These are phyloP conservation scores for Pardosa pseudoannulata DNA, from an alignment of 2,888 invertebrate genomes.

Conservation along the genomic window DNA sequence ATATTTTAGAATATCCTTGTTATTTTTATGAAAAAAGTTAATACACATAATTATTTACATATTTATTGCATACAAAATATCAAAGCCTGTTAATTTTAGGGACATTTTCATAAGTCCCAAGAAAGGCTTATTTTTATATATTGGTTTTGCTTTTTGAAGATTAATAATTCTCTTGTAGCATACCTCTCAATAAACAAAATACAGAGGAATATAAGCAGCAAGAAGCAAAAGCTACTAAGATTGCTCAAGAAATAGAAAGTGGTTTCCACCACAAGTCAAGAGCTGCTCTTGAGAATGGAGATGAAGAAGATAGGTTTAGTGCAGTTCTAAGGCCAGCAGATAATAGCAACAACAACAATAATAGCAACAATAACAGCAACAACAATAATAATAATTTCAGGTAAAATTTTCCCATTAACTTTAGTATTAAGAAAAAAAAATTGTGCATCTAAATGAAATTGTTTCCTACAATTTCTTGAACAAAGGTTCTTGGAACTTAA, in stretches of 20 bases:
- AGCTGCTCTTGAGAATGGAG: constrained; percentile 84
- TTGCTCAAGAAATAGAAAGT: constrained; percentile 95
- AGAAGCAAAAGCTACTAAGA: constrained; percentile 90
- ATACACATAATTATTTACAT: too few species aligned
- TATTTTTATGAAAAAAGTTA: too few species aligned
- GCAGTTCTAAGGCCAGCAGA: constrained; percentile 83
- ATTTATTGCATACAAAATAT: too few species aligned
- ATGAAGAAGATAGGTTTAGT: constrained; percentile 89
- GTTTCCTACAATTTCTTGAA: too few species aligned
- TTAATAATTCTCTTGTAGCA: constrained; percentile 74
- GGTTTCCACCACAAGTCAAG: constrained; percentile 89
- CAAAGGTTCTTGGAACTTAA: too few species aligned
- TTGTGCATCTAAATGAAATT: too few species aligned
- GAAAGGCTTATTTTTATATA: too few species aligned
- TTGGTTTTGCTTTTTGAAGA: not conserved
- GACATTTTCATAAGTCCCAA: too few species aligned
- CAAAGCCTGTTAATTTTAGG: too few species aligned
- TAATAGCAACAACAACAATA: constrained; percentile 22
- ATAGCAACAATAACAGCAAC: constrained; percentile 14
- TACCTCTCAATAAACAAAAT: constrained; percentile 89
- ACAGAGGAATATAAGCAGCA: constrained; percentile 91
- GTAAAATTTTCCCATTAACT: too few species aligned
- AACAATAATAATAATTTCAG: constrained; percentile 57
- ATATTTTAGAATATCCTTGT: too few species aligned
- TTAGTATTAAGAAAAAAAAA: too few species aligned